Conservation (phyloP, 1,140 invertebrate species). For the Drosophila saltans region DNA sequence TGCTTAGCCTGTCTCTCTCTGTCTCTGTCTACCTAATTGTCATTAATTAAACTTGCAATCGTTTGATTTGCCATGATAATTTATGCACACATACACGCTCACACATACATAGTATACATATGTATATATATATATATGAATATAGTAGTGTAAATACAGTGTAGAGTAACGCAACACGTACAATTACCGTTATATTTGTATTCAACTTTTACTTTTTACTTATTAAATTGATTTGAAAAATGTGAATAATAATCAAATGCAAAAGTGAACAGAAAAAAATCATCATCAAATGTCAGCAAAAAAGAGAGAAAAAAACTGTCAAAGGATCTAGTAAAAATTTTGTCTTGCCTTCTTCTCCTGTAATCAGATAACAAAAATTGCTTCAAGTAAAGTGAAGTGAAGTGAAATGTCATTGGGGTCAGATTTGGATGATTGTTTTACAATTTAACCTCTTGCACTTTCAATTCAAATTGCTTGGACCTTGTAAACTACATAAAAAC, state of each 20-base stretch:
- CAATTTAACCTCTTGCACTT: constrained; percentile 3
- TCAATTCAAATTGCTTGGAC: not conserved
- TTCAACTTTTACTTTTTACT: constrained; percentile 9
- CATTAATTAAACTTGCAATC: constrained; percentile 70
- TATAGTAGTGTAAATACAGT: not conserved
- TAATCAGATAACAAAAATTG: too few relatives aligned
- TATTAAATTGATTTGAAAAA: not conserved
- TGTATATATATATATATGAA: not conserved
- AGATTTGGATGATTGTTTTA: not conserved
- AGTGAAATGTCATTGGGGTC: not conserved
- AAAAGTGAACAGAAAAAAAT: not conserved
- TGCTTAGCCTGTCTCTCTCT: too few relatives aligned
- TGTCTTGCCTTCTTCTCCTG: too few relatives aligned
- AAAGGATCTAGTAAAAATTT: too few relatives aligned
- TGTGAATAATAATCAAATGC: not conserved
- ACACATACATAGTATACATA: not conserved
- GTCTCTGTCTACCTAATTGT: constrained; percentile 31
- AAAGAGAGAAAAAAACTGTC: not conserved
- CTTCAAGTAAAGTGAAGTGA: too few relatives aligned
- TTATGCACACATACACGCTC: constrained; percentile 52
- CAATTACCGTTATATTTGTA: not conserved
- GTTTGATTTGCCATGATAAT: constrained; percentile 67
- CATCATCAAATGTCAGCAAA: not conserved
- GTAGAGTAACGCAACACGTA: not conserved
- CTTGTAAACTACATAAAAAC: not conserved